phyloP scores from a whole-genome alignment of 2,888 invertebrate genomes.

The Dyspetes luteomarginatus region DNA sequence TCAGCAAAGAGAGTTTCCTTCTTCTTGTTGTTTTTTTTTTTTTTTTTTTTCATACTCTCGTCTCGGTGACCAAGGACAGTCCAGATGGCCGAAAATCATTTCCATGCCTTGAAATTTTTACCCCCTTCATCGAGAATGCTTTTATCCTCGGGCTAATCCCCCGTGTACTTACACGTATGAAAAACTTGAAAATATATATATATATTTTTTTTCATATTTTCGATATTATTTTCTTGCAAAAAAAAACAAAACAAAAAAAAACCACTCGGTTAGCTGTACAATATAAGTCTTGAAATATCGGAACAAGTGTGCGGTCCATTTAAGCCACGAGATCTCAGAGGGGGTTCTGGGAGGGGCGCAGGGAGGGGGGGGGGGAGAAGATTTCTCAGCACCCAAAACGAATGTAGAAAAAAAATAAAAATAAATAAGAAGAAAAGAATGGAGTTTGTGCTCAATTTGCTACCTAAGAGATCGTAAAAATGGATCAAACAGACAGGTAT shows the following conservation, averaged over 20 bases:
- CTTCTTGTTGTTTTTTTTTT: background rate
- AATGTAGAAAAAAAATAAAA: background rate
- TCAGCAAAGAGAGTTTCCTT: conserved; percentile 19
- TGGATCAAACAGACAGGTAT: conserved; percentile 9
- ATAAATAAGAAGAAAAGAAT: background rate
- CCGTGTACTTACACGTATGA: background rate
- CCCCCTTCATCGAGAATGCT: background rate
- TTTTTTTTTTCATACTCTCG: background rate
- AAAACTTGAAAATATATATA: too few species aligned
- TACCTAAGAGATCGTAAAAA: conserved; percentile 30
- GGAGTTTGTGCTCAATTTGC: conserved; percentile 37
- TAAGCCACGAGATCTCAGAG: background rate
- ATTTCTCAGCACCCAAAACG: background rate
- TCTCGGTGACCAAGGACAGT: conserved; percentile 11
- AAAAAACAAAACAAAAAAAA: background rate
- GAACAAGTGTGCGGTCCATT: background rate
- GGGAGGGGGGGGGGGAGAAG: background rate
- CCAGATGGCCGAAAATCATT: too few species aligned
- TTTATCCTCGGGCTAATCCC: background rate
- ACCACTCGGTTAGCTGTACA: background rate
- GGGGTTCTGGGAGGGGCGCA: background rate
- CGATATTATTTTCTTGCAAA: background rate
- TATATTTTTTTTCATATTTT: background rate
- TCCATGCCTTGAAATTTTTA: conserved; percentile 1
- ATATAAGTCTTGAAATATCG: background rate